Evolutionary conservation across 2,113 vertebrate species (phyloP), one percentile per base, ranked within the genome.

Genomic region (Felis chaus): DNA sequence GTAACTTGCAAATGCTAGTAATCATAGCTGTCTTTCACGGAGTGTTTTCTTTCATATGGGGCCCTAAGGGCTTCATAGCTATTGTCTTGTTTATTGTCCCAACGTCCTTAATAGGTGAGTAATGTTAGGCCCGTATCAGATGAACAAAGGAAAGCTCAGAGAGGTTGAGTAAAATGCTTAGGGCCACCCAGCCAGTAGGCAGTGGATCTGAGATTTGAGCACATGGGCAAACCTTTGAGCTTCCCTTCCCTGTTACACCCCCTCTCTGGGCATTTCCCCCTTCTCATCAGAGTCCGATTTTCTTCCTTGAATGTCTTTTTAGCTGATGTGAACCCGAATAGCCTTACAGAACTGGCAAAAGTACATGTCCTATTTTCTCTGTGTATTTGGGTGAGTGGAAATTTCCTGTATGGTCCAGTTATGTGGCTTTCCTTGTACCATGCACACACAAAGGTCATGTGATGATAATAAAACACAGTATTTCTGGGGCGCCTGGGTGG

Each of bases 131-230:
- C 63, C 19, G 7, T 33, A n/a, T 19, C 23, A 50, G 85, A 39
- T 68, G 83, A 89, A 74, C 63, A 89, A 76, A 76, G 85, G 27
- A 36, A 76, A 33, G 33, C 55, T 88, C 80, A 89, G 91, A 84
- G n/a, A 78, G n/a, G 36, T n/a, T 39, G 55, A 79, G 48, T 65
- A 16, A 71, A 89, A 36, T 71, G 50, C 6, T 27, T 15, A 27
- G 21, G 61, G 45, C 61, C 19, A 5, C 33, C 9, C 53, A 82
- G 76, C 36, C 6, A 19, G 48, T 71, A 78, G 74, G 66, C 48
- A 80, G 33, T 4, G 15, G 55, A 63, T 57, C 68, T 66, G 80
- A 81, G 31, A 16, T 53, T 61, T 19, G 16, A 82, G 36, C 36
- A 29, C 19, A 7, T 39, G 48, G 48, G 45, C 31, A 86, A 61